Evolutionary conservation across 2,797 vertebrate genomes (phyloP), one percentile per base, ranked within the genome.

Genomic region (Sebastes minor): DNA sequence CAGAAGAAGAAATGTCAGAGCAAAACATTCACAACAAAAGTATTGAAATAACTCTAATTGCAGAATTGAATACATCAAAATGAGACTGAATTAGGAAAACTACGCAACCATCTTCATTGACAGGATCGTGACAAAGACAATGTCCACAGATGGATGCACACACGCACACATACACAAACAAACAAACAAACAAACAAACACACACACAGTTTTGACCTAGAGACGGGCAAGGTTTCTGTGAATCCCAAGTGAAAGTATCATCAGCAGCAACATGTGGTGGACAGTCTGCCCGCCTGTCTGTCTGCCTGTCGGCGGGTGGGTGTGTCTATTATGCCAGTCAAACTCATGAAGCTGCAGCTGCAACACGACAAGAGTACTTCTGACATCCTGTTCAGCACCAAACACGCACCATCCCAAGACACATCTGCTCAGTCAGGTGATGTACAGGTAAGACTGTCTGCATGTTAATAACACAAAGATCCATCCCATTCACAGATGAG

Each of bases 321-420:
- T 92, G 92, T 93, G 93, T 93, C 92, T 74, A 11, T 72, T 27
- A 78, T 35, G 67, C 68, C 89, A 81, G 74, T 85, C 75, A 85
- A 62, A 87, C 70, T 75, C 60, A 73, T 82, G 81, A 86, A 80
- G 79, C 78, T 73, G 60, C 86, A 85, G 84, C 78, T 78, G 33
- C 67, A 71, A 72, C 80, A 76, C 4, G 8, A 87, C 78, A 78
- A 46, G 72, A 86, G 60, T 66, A 74, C 13, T 56, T 11, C 62
- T 67, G 78, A 87, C 56, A 73, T 53, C 59, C 64, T 59, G 32
- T n/a, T 78, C 61, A 61, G 25, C 77, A 67, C 28, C 61, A 76
- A 35, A 64, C 46, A 14, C 28, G 25, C 75, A 46, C 30, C 62
- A n/a, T 16, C 22, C 30, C 52, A 73, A 53, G 35, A 4, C 53